These are phyloP conservation scores for Mycteria americana DNA, from an alignment of 2,797 vertebrate species.

Conservation along the genomic window DNA sequence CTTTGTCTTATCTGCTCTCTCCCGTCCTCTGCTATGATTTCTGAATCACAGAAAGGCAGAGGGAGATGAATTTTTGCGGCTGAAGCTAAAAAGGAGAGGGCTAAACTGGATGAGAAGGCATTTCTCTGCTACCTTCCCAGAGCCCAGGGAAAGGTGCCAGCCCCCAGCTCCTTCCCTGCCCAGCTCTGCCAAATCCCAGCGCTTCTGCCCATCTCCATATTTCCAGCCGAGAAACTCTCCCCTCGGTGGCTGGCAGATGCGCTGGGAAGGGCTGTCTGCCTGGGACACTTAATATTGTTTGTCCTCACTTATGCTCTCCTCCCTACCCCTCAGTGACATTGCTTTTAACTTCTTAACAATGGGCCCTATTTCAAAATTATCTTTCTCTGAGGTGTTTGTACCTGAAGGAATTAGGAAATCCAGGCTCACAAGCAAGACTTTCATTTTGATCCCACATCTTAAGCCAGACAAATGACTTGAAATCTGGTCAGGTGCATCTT, in stretches of 20 bases:
- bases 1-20: neutral
- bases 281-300: neutral
- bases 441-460: neutral
- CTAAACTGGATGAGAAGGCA: neutral
- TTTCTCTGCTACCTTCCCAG: neutral
- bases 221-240: neutral
- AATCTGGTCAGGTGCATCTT: neutral
- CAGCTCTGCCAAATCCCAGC: neutral
- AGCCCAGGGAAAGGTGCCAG: neutral
- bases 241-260: accelerated
- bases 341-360: neutral
- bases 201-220: neutral
- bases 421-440: neutral
- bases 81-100: neutral
- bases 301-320: neutral
- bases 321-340: neutral
- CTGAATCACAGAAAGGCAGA: neutral
- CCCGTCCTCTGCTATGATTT: neutral
- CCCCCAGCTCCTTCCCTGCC: neutral
- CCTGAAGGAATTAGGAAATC: neutral
- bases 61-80: neutral
- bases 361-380: neutral
- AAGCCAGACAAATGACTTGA: neutral
- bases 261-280: neutral
- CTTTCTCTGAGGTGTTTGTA: neutral